These are phyloP conservation scores for Sceloporus tristichus DNA, from an alignment of 2,113 vertebrate species.

Conservation along the genomic window DNA sequence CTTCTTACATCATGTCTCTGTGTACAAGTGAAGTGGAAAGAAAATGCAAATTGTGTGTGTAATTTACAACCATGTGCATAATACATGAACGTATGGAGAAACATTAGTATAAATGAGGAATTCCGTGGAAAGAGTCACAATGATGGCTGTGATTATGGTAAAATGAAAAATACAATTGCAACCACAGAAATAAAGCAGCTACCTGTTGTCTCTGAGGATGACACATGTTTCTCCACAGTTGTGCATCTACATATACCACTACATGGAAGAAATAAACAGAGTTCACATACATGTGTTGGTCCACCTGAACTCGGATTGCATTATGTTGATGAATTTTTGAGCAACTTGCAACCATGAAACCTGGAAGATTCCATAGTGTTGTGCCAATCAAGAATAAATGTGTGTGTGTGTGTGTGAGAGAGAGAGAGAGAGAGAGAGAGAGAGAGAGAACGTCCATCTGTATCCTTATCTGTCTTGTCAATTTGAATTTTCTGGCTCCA, in stretches of 20 bases:
- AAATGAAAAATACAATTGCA: background rate
- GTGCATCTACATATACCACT: background rate
- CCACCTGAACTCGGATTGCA: background rate
- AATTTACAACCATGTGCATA: slow-evolving; percentile 2
- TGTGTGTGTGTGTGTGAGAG: no score
- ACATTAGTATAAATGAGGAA: background rate
- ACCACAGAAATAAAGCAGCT: background rate
- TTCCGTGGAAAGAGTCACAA: background rate
- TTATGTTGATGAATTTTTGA: background rate
- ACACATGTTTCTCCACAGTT: background rate
- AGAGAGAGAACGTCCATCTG: no score
- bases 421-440: no score
- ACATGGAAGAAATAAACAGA: background rate
- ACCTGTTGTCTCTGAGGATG: background rate
- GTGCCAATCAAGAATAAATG: background rate
- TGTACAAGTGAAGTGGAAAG: background rate
- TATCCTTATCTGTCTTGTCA: background rate
- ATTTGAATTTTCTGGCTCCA: background rate
- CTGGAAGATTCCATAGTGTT: background rate
- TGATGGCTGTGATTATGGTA: background rate
- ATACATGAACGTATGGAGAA: background rate
- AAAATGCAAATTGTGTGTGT: background rate
- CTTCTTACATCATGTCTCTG: background rate
- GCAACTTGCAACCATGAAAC: background rate
- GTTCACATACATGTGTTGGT: background rate